Base-by-base conservation (phyloP, 2,888 invertebrate species). In the Allacma fusca region DNA sequence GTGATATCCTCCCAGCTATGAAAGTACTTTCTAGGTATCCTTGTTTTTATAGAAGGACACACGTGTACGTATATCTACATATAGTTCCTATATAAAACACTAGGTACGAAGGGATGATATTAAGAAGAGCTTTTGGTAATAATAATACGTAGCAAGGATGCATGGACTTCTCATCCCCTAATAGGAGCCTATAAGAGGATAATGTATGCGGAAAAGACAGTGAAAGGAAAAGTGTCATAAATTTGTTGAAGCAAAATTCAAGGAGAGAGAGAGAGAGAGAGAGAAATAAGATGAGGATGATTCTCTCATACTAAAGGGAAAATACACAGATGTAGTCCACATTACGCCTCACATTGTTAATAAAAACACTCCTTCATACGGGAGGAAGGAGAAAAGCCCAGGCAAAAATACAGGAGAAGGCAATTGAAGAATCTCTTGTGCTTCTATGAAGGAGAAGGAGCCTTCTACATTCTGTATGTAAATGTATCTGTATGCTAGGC, bases 181-280 rank as follows among this genome's bases (percentile, higher is more conserved):
- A 50, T 50, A 50, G n/a, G 50, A 50, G 34, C 34, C 34, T 34
- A 50, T 50, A 50, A 50, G 50, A 72, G 79, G 80, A 80, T 82
- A 84, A 83, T 84, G 84, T 83, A 84, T 83, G 82, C 83, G 80
- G 82, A 78, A 80, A 80, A 80, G 79, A 80, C 79, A 79, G 80
- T 78, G 82, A 81, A 80, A 84, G 83, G 83, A 84, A 84, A 80
- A 84, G 83, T 84, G 83, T 84, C 83, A 84, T 83, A 84, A 84
- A 84, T 84, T 82, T 82, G 81, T 81, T 76, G 74, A 71, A 78
- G 78, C 72, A 73, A 67, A 34, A 75, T 69, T 73, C 76, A 78
- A 57, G 29, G 76, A 80, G 80, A 78, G 74, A 77, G 71, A 77
- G 43, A 34, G 34, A 34, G 34, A 34, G 74, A 74, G 57, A 40